A percentile compares a stretch with the other conserved stretches of the same genome.
phyloP scores from a whole-genome alignment of 2,797 vertebrate genomes.

The Ptychobarbus kaznakovi region DNA sequence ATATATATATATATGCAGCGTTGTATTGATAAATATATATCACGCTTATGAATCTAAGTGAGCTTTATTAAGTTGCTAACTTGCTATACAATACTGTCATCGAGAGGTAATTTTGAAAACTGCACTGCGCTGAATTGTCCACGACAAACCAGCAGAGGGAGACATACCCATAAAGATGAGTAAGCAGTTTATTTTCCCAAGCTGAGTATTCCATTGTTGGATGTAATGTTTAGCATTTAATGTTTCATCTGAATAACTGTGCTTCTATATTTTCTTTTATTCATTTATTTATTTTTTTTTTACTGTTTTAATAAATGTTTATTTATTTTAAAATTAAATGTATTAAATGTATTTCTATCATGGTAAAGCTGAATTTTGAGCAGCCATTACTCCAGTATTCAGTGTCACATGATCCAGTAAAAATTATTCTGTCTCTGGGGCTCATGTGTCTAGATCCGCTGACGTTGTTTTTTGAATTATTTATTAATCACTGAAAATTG shows the following conservation, averaged over 20 bases:
- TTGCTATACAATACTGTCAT: slow-evolving; percentile 3
- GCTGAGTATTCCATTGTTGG: neutral
- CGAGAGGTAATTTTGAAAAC: slow-evolving; percentile 5
- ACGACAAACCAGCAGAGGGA: slow-evolving; percentile 34
- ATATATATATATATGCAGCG: neutral
- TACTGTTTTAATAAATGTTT: neutral
- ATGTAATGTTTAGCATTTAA: neutral
- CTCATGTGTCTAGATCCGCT: no score
- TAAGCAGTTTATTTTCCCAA: neutral
- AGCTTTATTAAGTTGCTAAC: no score
- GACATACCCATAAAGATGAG: neutral
- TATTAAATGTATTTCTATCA: neutral
- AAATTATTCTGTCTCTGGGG: no score
- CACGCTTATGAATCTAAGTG: neutral
- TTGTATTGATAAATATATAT: neutral
- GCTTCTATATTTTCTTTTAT: neutral
- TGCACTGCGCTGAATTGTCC: neutral
- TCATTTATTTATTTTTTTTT: no score
- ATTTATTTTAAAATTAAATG: neutral
- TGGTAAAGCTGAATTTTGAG: neutral
- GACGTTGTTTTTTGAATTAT: no score
- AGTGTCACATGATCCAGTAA: neutral
- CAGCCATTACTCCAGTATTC: neutral
- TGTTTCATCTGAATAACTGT: neutral
- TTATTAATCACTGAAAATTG: no score